Conservation (phyloP, 1,140 invertebrate species). For the Polypedilum pembai region DNA sequence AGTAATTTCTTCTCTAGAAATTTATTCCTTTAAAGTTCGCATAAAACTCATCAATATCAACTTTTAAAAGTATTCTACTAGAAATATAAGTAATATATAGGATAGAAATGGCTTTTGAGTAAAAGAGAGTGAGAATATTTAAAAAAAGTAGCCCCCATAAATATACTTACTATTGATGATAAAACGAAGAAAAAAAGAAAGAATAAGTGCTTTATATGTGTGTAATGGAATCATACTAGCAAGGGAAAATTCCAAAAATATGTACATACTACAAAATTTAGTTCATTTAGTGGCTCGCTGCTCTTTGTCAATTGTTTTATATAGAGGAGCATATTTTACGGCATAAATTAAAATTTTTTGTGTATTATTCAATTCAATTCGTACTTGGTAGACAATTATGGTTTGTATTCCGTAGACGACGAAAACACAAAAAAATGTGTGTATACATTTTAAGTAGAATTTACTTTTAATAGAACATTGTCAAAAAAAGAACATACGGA, state of each 20-base stretch:
- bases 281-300: background rate
- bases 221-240: background rate
- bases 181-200: slow-evolving; percentile 16
- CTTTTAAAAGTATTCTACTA: background rate
- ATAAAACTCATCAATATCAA: background rate
- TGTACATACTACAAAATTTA: background rate
- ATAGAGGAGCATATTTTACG: background rate
- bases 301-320: background rate
- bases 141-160: slow-evolving; percentile 3
- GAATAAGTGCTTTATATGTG: background rate
- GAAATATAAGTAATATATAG: background rate
- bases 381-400: background rate
- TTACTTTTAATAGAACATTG: background rate
- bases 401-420: background rate
- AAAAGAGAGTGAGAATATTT: background rate
- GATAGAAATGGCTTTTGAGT: background rate
- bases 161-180: background rate
- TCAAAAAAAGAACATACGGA: background rate
- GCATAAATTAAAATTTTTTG: slow-evolving; percentile 24
- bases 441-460: background rate
- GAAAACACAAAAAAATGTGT: background rate
- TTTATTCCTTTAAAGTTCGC: background rate
- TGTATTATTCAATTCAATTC: background rate
- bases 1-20: background rate
- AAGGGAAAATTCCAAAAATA: slow-evolving; percentile 27